phyloP scores from a whole-genome alignment of 2,888 invertebrate genomes.

The Philereme vetulata region DNA sequence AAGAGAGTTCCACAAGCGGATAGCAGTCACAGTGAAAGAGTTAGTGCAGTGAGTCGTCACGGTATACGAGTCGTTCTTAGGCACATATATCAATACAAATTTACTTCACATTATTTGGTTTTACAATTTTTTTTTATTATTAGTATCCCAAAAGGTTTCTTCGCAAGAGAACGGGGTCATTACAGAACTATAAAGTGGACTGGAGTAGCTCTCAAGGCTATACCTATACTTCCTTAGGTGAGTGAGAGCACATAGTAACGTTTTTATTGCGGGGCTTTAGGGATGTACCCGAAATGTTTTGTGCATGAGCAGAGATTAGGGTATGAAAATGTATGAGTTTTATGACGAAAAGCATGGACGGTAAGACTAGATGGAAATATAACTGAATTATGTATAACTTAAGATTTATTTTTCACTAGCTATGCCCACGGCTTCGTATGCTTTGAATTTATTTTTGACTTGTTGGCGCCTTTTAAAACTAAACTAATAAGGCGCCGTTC shows the following conservation, averaged over 20 bases:
- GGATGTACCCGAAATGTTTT: conserved; percentile 20
- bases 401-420: too few species aligned
- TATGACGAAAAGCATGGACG: not conserved
- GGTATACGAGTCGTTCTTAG: too few species aligned
- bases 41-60: too few species aligned
- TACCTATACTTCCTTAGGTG: conserved; percentile 30
- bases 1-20: too few species aligned
- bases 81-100: too few species aligned
- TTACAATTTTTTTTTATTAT: not conserved
- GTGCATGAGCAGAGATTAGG: conserved; percentile 8
- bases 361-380: not conserved
- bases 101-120: not conserved
- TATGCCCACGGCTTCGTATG: too few species aligned
- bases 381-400: too few species aligned
- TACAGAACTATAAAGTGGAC: conserved; percentile 31
- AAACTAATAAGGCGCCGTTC: too few species aligned
- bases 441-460: too few species aligned
- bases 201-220: conserved; percentile 21
- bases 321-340: conserved; percentile 30
- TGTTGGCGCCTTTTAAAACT: too few species aligned
- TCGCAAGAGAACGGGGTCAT: conserved; percentile 20
- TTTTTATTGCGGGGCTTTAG: conserved; percentile 23
- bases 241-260: conserved; percentile 22
- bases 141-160: not conserved
- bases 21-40: too few species aligned